Evolutionary conservation across 2,797 vertebrate genomes (phyloP).

Genomic region (Urocyon cinereoargenteus): DNA sequence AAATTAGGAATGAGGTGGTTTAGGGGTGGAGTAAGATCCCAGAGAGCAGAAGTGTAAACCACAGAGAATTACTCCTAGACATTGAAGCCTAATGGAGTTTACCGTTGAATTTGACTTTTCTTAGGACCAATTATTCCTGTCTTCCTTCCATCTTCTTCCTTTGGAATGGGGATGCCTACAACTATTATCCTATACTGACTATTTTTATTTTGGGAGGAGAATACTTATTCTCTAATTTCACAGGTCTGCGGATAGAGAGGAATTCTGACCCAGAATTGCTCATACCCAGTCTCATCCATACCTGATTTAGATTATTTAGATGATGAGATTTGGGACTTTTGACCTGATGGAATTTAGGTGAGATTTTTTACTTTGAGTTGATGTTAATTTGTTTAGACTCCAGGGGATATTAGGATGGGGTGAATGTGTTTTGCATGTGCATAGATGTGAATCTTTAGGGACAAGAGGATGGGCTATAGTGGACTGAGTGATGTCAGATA

Average conservation of each 20-base stretch:
- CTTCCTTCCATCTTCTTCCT: neutral
- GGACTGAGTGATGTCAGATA: neutral
- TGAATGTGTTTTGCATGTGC: neutral
- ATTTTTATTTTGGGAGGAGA: neutral
- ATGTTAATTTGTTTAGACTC: neutral
- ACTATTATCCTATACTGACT: neutral
- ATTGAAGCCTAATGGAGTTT: neutral
- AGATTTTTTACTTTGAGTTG: conserved; percentile 22
- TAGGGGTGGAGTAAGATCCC: neutral
- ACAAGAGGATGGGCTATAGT: neutral
- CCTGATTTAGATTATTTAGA: neutral
- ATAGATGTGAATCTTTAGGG: neutral
- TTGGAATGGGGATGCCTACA: neutral
- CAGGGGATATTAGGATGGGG: neutral
- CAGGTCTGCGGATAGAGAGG: neutral
- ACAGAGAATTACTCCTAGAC: neutral
- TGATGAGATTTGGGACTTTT: neutral
- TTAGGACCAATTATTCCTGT: neutral
- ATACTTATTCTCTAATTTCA: neutral
- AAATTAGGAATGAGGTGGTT: neutral
- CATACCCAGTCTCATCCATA: neutral
- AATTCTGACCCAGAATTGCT: neutral
- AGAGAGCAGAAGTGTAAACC: neutral
- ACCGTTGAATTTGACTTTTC: neutral
- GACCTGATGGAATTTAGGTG: neutral